Conservation (phyloP, 2,888 invertebrate genomes). For the Tenthredo amoena region DNA sequence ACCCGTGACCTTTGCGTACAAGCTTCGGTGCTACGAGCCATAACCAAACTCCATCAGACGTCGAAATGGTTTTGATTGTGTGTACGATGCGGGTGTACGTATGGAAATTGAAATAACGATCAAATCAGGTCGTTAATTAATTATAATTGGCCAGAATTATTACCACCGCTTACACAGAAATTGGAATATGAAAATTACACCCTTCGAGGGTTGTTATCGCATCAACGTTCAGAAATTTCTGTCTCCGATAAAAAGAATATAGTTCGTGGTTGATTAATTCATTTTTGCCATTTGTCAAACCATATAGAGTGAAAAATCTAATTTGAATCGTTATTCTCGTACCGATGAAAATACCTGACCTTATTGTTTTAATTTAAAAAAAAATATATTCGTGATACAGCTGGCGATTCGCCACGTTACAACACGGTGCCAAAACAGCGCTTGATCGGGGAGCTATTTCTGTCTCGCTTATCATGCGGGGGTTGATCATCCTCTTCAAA, state of each 20-base stretch:
- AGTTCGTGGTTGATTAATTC: neutral
- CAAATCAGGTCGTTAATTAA: slow-evolving; percentile 35
- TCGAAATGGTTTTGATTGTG: slow-evolving; percentile 3
- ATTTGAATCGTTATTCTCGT: neutral
- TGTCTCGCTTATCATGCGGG: slow-evolving; percentile 28
- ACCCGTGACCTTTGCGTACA: slow-evolving; percentile 41
- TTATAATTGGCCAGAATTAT: slow-evolving; percentile 17
- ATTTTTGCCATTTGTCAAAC: neutral
- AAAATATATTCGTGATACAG: neutral
- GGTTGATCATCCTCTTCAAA: slow-evolving; percentile 45
- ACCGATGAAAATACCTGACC: neutral
- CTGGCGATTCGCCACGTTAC: neutral
- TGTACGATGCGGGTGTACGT: neutral
- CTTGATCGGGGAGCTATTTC: slow-evolving; percentile 18
- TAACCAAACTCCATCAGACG: slow-evolving; percentile 40
- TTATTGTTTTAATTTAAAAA: neutral
- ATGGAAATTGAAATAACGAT: slow-evolving; percentile 33
- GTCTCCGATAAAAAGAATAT: neutral
- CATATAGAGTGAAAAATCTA: neutral
- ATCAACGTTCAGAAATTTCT: neutral
- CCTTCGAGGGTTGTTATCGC: neutral
- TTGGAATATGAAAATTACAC: slow-evolving; percentile 22
- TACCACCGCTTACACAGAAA: neutral
- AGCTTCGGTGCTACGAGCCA: neutral
- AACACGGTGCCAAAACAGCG: neutral